Evolutionary conservation across 2,797 vertebrate genomes (phyloP).

Genomic region (Linurgus olivaceus): DNA sequence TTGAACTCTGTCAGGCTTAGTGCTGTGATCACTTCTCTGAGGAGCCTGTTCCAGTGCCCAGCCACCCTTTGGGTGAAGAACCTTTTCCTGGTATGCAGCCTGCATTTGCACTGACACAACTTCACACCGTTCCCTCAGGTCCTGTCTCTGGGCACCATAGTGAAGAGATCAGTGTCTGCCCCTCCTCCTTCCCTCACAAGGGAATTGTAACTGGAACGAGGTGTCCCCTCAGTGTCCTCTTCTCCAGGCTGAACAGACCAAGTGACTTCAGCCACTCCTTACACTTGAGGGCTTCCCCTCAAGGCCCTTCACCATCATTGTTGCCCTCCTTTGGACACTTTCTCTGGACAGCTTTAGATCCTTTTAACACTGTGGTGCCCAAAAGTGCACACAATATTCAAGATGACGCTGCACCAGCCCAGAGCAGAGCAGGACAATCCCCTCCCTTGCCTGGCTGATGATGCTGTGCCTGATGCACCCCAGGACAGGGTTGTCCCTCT

Average conservation of each 20-base stretch:
- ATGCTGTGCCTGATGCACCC: not conserved
- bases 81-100: not conserved
- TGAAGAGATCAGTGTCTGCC: not conserved
- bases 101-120: not conserved
- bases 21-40: not conserved
- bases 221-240: not conserved
- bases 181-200: not conserved
- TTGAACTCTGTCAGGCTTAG: not conserved
- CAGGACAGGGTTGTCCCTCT: not conserved
- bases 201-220: fast-evolving
- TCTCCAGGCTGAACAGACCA: not conserved
- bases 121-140: not conserved
- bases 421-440: not conserved
- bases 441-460: fast-evolving
- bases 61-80: not conserved
- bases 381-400: not conserved
- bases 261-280: not conserved
- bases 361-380: not conserved
- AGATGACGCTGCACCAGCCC: fast-evolving
- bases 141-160: not conserved
- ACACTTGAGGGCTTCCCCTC: not conserved
- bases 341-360: not conserved
- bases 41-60: not conserved
- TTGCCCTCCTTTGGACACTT: not conserved
- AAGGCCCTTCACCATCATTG: not conserved